Evolutionary conservation across 1,140 invertebrate genomes (phyloP), one percentile per base, ranked within the genome.

Genomic region (Lasioglossum baleicum): DNA sequence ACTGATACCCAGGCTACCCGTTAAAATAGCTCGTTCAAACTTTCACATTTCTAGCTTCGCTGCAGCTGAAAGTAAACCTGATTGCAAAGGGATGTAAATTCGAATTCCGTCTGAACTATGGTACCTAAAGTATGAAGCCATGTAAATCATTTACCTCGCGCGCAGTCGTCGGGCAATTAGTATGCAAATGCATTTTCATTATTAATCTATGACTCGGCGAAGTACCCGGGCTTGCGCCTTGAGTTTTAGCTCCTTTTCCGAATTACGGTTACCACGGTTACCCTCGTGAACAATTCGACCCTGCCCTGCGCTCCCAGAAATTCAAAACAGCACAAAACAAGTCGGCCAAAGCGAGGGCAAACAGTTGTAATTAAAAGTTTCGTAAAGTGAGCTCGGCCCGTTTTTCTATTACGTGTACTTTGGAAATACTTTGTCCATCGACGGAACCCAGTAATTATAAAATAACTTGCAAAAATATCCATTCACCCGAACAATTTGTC

Each of bases 131-230:
- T 72, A 58, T 58, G 42, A 69, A 20, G 20, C 70, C 40, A 60
- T 65, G 69, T 84, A 83, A 84, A 84, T 83, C 71, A 83, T 75
- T 74, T 80, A 64, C 71, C 35, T 44, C 61, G 48, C 42, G 53
- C 66, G 68, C 40, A 84, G 63, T 80, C 40, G 40, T 22, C 6
- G 7, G 11, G 10, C 40, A 42, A 84, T 83, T 75, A 80, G 31
- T 35, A 83, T 80, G 83, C 61, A 84, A 83, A 83, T 83, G 75
- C 35, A 75, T 80, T 80, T 72, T 80, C 71, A 68, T 80, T 71
- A 80, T 79, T 71, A 83, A 79, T 64, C 48, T 69, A 76, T 80
- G 66, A 58, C 51, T 69, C 13, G 7, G 53, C 42, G 53, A 61
- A 83, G 13, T 80, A 68, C 61, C 7, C 64, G 58, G 10, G 44